Evolutionary conservation across 2,113 vertebrate genomes (phyloP).

Genomic region (Mirounga angustirostris): DNA sequence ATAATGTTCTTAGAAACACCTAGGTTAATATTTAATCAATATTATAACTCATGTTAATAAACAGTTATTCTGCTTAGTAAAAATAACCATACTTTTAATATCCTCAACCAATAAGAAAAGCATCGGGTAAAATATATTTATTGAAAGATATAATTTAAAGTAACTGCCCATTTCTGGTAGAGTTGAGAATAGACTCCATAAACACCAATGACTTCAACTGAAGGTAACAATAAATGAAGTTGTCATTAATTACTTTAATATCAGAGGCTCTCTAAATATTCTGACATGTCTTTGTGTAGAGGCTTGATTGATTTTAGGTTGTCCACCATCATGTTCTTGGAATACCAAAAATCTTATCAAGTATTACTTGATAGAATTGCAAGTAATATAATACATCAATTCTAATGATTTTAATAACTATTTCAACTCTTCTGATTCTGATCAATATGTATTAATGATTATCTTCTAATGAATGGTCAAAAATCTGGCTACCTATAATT

Average conservation of each 20-base stretch:
- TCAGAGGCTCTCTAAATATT: neutral
- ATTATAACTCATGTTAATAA: slow-evolving; percentile 49
- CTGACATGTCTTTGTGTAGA: neutral
- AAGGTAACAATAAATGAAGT: slow-evolving; percentile 18
- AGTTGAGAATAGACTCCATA: neutral
- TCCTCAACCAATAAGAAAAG: neutral
- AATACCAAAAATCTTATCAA: neutral
- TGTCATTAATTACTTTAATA: slow-evolving; percentile 39
- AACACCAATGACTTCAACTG: neutral
- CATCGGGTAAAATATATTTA: slow-evolving; percentile 34
- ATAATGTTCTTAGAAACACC: slow-evolving; percentile 59
- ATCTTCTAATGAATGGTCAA: neutral
- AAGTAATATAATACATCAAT: neutral
- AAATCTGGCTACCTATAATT: neutral
- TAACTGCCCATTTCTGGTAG: neutral
- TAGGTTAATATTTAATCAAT: slow-evolving; percentile 45
- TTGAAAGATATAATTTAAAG: slow-evolving; percentile 42
- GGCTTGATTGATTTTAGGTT: slow-evolving; percentile 25
- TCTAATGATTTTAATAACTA: neutral
- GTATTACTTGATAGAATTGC: neutral
- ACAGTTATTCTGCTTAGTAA: slow-evolving; percentile 55
- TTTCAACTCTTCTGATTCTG: neutral
- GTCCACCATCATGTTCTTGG: neutral
- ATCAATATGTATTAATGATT: slow-evolving; percentile 19
- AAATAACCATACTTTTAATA: slow-evolving; percentile 29